Evolutionary conservation across 2,888 invertebrate species (phyloP), one percentile per base, ranked within the genome.

Genomic region (Nomada ferruginata): DNA sequence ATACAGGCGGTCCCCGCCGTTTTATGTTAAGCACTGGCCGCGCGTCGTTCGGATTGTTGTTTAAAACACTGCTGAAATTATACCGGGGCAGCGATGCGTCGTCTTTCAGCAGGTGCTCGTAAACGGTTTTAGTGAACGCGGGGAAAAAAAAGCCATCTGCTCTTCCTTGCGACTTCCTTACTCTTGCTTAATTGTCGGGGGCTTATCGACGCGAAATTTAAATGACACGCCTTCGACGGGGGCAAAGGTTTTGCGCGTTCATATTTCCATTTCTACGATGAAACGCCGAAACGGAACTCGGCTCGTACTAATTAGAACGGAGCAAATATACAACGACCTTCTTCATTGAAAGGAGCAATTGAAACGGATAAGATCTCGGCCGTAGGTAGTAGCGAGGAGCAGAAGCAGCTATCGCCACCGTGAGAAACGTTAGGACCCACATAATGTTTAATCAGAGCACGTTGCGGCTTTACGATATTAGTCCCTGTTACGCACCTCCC

Each of bases 381-480:
- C 57, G 75, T 70, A 63, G 66, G 71, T 72, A 57, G 50, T 20
- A 42, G 29, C 50, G 60, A 69, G 23, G 68, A 69, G 64, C 61
- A 52, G 53, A 55, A 61, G 65, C 75, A 63, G 66, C 75, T 57
- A 78, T 76, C 82, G 83, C 64, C 76, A 77, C 84, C 84, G 89
- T 87, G 91, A 90, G 91, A 89, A 91, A 90, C 90, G 87, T 89
- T 90, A 87, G 90, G 89, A 90, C 89, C 90, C 91, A 89, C 92
- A 91, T 92, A 93, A 93, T 91, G 93, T 93, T 93, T 93, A 93
- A 93, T 93, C 93, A 92, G 92, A 92, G 92, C 92, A 93, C 93
- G 93, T 93, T 93, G 92, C 89, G 92, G 93, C 90, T 93, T 93
- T 93, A 93, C 92, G 93, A 93, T 91, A 93, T 93, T 92, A 93